Conservation (phyloP, 1,140 invertebrate species). For the Phymorhynchus buccinoides region DNA sequence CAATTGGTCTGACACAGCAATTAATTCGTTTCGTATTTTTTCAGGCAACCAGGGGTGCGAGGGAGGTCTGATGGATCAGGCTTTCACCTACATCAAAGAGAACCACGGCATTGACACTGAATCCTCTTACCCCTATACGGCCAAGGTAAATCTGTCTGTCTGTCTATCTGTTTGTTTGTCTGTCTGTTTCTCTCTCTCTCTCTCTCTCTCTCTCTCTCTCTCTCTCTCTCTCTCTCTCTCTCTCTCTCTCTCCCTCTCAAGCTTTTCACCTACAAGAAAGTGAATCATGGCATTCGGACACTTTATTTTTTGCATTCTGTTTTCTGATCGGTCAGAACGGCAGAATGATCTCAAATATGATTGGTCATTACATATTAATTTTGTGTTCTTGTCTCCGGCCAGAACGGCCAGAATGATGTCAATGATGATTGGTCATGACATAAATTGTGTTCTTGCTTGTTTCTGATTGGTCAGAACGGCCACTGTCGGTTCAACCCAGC, state of each 20-base stretch:
- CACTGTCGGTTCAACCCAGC: slow-evolving; percentile 80
- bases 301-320: too few species aligned
- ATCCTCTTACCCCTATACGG: slow-evolving; percentile 75
- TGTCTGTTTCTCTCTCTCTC: slow-evolving; percentile 6
- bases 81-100: slow-evolving; percentile 77
- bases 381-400: too few species aligned
- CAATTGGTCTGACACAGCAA: too few species aligned
- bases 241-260: too few species aligned
- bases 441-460: neutral
- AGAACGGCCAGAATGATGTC: too few species aligned
- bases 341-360: too few species aligned
- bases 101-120: slow-evolving; percentile 93
- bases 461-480: slow-evolving; percentile 68
- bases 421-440: too few species aligned
- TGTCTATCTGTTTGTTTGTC: slow-evolving; percentile 1
- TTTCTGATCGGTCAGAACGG: too few species aligned
- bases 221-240: neutral
- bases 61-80: slow-evolving; percentile 71
- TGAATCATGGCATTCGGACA: neutral
- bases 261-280: neutral
- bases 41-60: slow-evolving; percentile 67
- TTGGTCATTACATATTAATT: too few species aligned
- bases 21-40: neutral
- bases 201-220: slow-evolving; percentile 15
- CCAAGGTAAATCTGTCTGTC: slow-evolving; percentile 47